These are phyloP conservation scores for Slavum lentiscoides DNA, from an alignment of 2,888 invertebrate genomes.

Conservation along the genomic window DNA sequence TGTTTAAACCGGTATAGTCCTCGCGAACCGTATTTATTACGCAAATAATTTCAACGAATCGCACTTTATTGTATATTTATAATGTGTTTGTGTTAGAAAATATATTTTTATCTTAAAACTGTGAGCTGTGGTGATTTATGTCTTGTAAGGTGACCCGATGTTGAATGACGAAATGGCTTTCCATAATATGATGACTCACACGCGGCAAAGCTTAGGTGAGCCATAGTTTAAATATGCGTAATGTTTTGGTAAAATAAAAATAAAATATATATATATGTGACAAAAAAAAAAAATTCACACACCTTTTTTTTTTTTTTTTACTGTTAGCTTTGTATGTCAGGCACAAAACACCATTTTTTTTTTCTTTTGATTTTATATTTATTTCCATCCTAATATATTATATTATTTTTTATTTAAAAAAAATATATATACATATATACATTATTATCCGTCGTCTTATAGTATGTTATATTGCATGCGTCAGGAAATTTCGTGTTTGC, in stretches of 20 bases:
- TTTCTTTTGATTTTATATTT: slow-evolving; percentile 29
- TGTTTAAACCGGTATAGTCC: neutral
- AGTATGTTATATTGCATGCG: slow-evolving; percentile 30
- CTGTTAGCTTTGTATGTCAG: slow-evolving; percentile 32
- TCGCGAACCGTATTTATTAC: neutral
- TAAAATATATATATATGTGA: neutral
- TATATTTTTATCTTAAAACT: slow-evolving; percentile 28
- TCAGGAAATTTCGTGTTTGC: slow-evolving; percentile 26
- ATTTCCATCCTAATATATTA: slow-evolving; percentile 19
- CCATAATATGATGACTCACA: slow-evolving; percentile 50
- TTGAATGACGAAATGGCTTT: slow-evolving; percentile 52
- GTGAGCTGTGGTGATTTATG: slow-evolving; percentile 50
- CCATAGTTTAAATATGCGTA: slow-evolving; percentile 29
- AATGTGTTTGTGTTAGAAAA: slow-evolving; percentile 19
- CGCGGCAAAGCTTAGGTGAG: slow-evolving; percentile 52
- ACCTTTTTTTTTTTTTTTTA: slow-evolving; percentile 15
- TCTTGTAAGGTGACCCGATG: slow-evolving; percentile 51
- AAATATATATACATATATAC: neutral
- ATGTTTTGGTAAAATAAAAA: slow-evolving; percentile 36
- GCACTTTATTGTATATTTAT: neutral
- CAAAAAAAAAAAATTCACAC: slow-evolving; percentile 28
- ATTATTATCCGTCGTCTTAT: slow-evolving; percentile 32
- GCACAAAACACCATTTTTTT: slow-evolving; percentile 43
- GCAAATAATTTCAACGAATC: neutral
- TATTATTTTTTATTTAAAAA: neutral